A percentile compares a stretch with the other conserved stretches of the same genome.
Conservation (phyloP, 2,797 vertebrate species). For the Parotocinclus haroldoi region DNA sequence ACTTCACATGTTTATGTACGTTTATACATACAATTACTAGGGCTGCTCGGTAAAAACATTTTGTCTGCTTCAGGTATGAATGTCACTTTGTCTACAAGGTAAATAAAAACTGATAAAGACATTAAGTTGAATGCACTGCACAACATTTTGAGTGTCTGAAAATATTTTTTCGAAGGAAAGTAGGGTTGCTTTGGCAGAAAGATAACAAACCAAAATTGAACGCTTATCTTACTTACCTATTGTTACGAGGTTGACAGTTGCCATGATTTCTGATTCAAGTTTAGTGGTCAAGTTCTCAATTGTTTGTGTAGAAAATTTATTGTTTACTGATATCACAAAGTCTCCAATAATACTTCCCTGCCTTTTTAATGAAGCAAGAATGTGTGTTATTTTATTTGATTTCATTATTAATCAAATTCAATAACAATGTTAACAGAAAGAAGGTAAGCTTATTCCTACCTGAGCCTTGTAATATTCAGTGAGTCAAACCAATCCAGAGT, state of each 20-base stretch:
- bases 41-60: too few relatives aligned
- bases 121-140: too few relatives aligned
- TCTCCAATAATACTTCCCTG: not conserved
- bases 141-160: too few relatives aligned
- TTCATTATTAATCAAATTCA: not conserved
- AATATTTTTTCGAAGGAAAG: too few relatives aligned
- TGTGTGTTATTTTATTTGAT: not conserved
- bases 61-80: too few relatives aligned
- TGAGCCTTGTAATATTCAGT: not conserved
- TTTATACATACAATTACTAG: too few relatives aligned
- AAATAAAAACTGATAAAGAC: too few relatives aligned
- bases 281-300: accelerated
- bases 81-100: too few relatives aligned
- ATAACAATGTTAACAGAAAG: not conserved
- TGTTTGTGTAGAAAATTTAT: accelerated
- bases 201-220: too few relatives aligned
- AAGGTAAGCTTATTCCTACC: not conserved
- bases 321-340: not conserved
- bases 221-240: not conserved
- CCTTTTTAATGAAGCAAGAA: too few relatives aligned
- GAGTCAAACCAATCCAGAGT: not conserved
- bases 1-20: too few relatives aligned
- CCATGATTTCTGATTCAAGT: accelerated
- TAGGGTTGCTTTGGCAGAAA: too few relatives aligned
- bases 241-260: accelerated